A percentile compares a stretch with the other conserved stretches of the same genome.
These are phyloP conservation scores for Hedychridium roseum DNA, from an alignment of 2,888 invertebrate species.

Conservation along the genomic window DNA sequence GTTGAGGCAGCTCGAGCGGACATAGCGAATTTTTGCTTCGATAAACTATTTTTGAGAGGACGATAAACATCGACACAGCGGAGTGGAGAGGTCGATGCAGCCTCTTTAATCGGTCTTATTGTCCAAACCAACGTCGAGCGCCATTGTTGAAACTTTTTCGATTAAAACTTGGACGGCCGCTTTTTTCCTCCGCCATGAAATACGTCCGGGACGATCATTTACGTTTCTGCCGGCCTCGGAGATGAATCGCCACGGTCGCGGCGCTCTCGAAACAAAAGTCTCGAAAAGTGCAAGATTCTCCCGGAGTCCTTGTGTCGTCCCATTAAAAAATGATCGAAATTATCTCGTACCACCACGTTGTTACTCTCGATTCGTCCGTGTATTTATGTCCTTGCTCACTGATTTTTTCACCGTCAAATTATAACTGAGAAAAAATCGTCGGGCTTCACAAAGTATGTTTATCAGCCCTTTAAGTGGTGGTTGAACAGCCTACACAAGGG, in stretches of 20 bases:
- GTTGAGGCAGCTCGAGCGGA: too few relatives aligned
- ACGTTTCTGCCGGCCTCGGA: slow-evolving; percentile 21
- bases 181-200: slow-evolving; percentile 18
- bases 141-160: slow-evolving; percentile 57
- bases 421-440: slow-evolving; percentile 33
- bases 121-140: slow-evolving; percentile 36
- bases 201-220: slow-evolving; percentile 31
- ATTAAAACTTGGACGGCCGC: slow-evolving; percentile 49
- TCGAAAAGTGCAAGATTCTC: too few relatives aligned
- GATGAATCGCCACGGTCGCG: slow-evolving; percentile 20
- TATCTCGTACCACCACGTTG: too few relatives aligned
- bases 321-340: too few relatives aligned
- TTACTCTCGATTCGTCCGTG: too few relatives aligned
- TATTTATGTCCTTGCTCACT: too few relatives aligned
- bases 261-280: neutral
- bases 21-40: too few relatives aligned
- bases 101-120: slow-evolving; percentile 35
- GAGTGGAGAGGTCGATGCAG: too few relatives aligned
- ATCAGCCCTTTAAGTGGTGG: slow-evolving; percentile 39
- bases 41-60: too few relatives aligned
- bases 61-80: too few relatives aligned
- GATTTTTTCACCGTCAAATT: too few relatives aligned
- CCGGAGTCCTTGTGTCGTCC: too few relatives aligned
- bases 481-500: slow-evolving; percentile 16
- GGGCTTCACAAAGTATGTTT: slow-evolving; percentile 42